A percentile compares a stretch with the other conserved stretches of the same genome.
Conservation (phyloP, 2,888 invertebrate genomes). For the Lycia hirtaria region DNA sequence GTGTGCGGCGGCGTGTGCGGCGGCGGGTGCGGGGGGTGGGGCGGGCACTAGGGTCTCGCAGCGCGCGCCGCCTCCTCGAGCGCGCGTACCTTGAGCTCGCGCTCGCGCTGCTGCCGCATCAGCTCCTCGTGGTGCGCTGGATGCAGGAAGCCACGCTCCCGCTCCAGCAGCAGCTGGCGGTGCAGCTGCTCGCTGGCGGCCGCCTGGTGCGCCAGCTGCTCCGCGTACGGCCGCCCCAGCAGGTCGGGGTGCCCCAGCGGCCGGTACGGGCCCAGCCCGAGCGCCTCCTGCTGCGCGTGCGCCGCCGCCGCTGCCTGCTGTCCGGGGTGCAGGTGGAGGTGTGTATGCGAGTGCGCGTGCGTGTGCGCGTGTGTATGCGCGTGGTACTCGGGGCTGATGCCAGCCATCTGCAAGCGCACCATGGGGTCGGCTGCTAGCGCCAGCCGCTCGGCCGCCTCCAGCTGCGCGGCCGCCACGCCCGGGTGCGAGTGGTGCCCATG, state of each 20-base stretch:
- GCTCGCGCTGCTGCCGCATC: conserved; percentile 92
- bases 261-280: conserved; percentile 79
- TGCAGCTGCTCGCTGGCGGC: conserved; percentile 95
- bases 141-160: conserved; percentile 89
- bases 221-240: conserved; percentile 92
- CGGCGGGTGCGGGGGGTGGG: conserved; percentile 36
- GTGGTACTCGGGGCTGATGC: conserved; percentile 94
- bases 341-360: conserved; percentile 95
- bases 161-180: conserved; percentile 92
- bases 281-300: conserved; percentile 88
- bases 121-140: conserved; percentile 82
- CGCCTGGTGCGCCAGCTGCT: conserved; percentile 91
- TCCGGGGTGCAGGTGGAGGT: conserved; percentile 92
- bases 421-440: conserved; percentile 96
- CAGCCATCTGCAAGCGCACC: conserved; percentile 97
- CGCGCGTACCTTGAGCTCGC: conserved; percentile 94
- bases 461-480: conserved; percentile 85
- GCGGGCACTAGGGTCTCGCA: conserved; percentile 70
- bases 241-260: conserved; percentile 90
- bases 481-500: conserved; percentile 85
- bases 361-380: conserved; percentile 97
- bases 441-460: conserved; percentile 91
- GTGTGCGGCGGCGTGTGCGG: conserved; percentile 46
- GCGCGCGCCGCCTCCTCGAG: conserved; percentile 94
- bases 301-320: conserved; percentile 87